Conservation (phyloP, 2,797 vertebrate genomes). For the Sebastes taczanowskii region DNA sequence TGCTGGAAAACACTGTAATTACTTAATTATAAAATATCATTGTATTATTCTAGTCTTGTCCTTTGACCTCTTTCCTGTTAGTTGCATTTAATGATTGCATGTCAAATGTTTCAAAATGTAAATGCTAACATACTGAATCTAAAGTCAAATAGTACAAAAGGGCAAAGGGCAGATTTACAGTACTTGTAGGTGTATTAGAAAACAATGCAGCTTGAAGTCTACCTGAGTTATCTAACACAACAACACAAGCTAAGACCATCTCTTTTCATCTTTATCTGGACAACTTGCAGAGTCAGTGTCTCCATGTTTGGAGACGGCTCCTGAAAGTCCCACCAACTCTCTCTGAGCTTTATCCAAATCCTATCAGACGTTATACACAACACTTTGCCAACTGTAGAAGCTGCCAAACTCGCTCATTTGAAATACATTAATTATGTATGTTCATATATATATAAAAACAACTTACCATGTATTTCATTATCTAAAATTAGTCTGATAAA, state of each 20-base stretch:
- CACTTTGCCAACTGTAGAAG: neutral
- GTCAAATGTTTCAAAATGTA: slow-evolving; percentile 6
- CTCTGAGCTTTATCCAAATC: slow-evolving; percentile 49
- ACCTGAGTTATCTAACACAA: slow-evolving; percentile 36
- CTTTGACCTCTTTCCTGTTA: neutral
- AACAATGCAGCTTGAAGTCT: slow-evolving; percentile 58
- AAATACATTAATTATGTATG: neutral
- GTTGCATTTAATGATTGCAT: neutral
- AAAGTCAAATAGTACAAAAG: slow-evolving; percentile 25
- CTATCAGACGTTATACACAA: slow-evolving; percentile 34
- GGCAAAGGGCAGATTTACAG: slow-evolving; percentile 38
- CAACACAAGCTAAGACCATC: slow-evolving; percentile 14
- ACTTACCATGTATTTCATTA: neutral
- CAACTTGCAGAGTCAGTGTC: slow-evolving; percentile 57
- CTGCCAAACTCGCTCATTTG: neutral
- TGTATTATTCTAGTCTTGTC: neutral
- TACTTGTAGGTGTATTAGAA: slow-evolving; percentile 26
- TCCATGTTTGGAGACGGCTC: slow-evolving; percentile 60
- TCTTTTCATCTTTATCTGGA: slow-evolving; percentile 65
- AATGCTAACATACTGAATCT: neutral
- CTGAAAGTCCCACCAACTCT: slow-evolving; percentile 52
- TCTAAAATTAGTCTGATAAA: slow-evolving; percentile 13
- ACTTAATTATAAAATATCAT: no score
- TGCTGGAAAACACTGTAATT: neutral
- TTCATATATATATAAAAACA: neutral